Conservation (phyloP, 2,797 vertebrate genomes). For the Myotis planiceps region DNA sequence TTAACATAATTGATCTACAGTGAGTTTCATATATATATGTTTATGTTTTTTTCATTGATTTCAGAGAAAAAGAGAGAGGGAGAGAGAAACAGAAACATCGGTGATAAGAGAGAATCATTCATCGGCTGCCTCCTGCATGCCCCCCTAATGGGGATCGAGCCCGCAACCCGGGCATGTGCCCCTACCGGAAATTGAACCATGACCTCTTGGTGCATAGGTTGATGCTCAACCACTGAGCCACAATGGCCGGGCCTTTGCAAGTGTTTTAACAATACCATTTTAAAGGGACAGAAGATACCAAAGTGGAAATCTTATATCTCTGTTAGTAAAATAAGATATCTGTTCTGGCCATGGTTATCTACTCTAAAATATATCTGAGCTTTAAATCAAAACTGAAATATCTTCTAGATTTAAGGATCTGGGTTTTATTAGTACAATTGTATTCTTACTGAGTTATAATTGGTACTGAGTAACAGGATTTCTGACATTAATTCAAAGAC, state of each 20-base stretch:
- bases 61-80: too few species aligned
- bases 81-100: too few species aligned
- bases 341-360: not conserved
- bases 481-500: conserved; percentile 37
- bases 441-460: not conserved
- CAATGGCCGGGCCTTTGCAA: not conserved
- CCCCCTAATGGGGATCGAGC: too few species aligned
- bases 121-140: too few species aligned
- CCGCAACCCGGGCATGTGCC: too few species aligned
- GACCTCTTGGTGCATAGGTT: too few species aligned
- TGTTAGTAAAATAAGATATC: not conserved
- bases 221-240: too few species aligned
- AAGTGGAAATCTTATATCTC: not conserved
- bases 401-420: conserved; percentile 10
- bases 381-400: conserved; percentile 38
- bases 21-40: not conserved
- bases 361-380: not conserved
- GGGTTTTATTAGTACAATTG: not conserved
- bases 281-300: not conserved
- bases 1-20: not conserved
- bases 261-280: not conserved
- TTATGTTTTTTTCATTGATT: too few species aligned
- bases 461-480: not conserved
- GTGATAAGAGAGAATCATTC: too few species aligned
- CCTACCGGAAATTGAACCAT: too few species aligned